Base-by-base conservation (phyloP, 30 jellyfish, hydroid and myxozoan species). In the Nemopilema nomurai region DNA sequence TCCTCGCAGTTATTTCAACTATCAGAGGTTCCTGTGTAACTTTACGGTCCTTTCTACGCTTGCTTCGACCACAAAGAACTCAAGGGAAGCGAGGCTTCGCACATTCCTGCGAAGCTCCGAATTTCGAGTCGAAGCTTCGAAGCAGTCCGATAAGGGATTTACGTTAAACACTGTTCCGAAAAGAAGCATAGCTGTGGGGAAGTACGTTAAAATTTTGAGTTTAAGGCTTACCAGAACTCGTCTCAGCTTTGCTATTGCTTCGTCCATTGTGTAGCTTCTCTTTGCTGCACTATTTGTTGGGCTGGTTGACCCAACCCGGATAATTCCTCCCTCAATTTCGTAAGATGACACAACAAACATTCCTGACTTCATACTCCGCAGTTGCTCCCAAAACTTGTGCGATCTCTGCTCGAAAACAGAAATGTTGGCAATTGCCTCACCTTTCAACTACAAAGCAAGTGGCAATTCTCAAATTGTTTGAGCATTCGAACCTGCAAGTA, bases 151-250 rank as follows among this genome's bases (percentile, higher is more conserved):
- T 41, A 41, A 41, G 9, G 13, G 57, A 41, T 41, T 41, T 41
- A 13, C 9, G 57, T 41, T 41, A n/a, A n/a, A n/a, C n/a, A n/a
- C n/a, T n/a, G n/a, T n/a, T n/a, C n/a, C 57, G 6, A 41, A 41
- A 41, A 41, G 6, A 13, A 41, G 6, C 13, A 41, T 41, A 3
- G 57, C 57, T 41, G 9, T 6, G 13, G 57, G 6, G 13, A 13
- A 41, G 57, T 41, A 41, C 13, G 13, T 41, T 13, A 13, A 41
- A 41, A 41, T 41, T n/a, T n/a, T n/a, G n/a, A n/a, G n/a, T n/a
- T n/a, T n/a, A n/a, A n/a, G n/a, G 30, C 87, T 78, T 78, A 78
- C 87, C 87, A 78, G 26, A 16, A 78, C 87, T 18, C 68, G 28
- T 29, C 75, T 78, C 3, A 78, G 62, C 62, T 78, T 78, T 18